Conservation (phyloP, 2,888 invertebrate genomes). For the Oscheius sp. region DNA sequence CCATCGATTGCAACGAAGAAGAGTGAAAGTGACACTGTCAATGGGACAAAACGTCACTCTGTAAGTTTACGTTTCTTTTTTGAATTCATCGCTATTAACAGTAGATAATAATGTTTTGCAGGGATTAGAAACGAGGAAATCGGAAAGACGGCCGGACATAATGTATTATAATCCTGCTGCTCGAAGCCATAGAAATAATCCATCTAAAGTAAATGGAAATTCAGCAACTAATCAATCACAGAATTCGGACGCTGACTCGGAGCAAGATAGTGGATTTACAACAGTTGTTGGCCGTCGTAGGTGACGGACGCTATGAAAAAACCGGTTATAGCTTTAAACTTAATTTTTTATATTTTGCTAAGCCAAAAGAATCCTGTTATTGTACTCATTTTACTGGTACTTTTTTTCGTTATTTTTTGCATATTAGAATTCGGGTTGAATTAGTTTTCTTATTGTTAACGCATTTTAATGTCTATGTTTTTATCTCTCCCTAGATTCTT, state of each 20-base stretch:
- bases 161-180: constrained; percentile 18
- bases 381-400: constrained; percentile 17
- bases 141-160: constrained; percentile 5
- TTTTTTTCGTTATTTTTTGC: background rate
- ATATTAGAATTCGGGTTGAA: constrained; percentile 10
- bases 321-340: too few species aligned
- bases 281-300: constrained; percentile 16
- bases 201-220: constrained; percentile 5
- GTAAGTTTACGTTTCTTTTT: background rate
- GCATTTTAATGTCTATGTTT: constrained; percentile 23
- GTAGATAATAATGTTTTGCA: background rate
- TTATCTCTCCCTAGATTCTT: constrained; percentile 4
- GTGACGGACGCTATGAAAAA: background rate
- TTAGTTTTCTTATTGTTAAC: background rate
- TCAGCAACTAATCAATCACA: constrained; percentile 3
- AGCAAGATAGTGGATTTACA: constrained; percentile 18
- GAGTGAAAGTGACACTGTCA: background rate
- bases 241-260: constrained; percentile 25
- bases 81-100: background rate
- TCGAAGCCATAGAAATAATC: constrained; percentile 4
- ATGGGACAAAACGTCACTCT: background rate
- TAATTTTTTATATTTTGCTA: background rate
- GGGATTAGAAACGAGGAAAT: background rate
- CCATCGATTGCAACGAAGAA: constrained; percentile 4
- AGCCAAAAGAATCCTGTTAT: background rate